phyloP scores from a whole-genome alignment of 2,888 invertebrate species.

The Agrotis exclamationis region DNA sequence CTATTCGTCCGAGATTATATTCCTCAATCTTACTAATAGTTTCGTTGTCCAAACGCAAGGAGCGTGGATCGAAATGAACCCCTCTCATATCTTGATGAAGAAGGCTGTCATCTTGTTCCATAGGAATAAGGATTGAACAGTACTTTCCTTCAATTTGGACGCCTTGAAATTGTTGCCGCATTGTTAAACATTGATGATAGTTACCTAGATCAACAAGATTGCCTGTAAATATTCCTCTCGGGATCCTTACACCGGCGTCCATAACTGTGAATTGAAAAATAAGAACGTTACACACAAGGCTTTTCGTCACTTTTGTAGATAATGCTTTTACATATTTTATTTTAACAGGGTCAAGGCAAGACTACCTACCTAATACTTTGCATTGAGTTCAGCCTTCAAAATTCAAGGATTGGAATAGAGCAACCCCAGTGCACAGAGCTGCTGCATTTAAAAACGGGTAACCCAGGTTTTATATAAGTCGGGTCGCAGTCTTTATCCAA shows the following conservation, averaged over 20 bases:
- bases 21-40: constrained; percentile 2
- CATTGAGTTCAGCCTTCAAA: no score
- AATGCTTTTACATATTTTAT: neutral
- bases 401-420: no score
- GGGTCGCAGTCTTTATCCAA: no score
- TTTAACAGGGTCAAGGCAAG: no score
- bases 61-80: neutral
- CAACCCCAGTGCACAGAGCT: no score
- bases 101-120: neutral
- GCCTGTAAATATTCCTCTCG: constrained; percentile 7
- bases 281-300: neutral
- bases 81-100: neutral
- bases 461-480: no score
- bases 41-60: neutral
- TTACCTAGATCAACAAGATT: constrained; percentile 13
- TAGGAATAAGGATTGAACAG: constrained; percentile 2
- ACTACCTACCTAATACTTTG: no score
- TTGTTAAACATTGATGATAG: constrained; percentile 10
- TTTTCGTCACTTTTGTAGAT: neutral
- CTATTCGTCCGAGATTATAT: neutral
- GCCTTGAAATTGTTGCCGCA: neutral
- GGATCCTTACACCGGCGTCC: constrained; percentile 18
- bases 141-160: constrained; percentile 6
- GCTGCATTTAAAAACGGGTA: no score
- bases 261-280: neutral